phyloP scores from a whole-genome alignment of 1,140 invertebrate genomes.

The Tetramorium parvispinum region DNA sequence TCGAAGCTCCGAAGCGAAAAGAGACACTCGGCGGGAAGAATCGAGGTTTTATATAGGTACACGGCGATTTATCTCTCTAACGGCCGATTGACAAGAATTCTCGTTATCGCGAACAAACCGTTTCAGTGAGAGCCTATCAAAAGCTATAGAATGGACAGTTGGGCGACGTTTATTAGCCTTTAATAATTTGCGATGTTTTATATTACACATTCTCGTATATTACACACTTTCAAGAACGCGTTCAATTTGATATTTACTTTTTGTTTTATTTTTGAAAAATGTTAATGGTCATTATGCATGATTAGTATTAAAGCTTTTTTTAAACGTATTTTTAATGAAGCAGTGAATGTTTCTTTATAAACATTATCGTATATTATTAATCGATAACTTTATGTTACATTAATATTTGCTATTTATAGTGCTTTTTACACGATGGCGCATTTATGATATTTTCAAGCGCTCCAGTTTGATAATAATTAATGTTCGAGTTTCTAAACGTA shows the following conservation, averaged over 20 bases:
- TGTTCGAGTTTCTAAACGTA: not conserved
- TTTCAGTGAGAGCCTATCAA: slow-evolving; percentile 29
- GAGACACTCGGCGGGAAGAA: slow-evolving; percentile 53
- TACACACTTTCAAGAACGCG: not conserved
- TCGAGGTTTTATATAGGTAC: slow-evolving; percentile 64
- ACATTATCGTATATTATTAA: not conserved
- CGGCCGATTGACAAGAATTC: slow-evolving; percentile 56
- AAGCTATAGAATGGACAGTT: slow-evolving; percentile 6
- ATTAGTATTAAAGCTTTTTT: not conserved
- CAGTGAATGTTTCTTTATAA: not conserved
- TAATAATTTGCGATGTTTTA: not conserved
- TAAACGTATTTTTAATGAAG: not conserved
- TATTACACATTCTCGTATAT: not conserved
- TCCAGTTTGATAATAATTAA: not conserved
- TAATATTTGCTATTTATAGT: not conserved
- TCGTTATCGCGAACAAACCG: slow-evolving; percentile 52
- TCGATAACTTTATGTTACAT: not conserved
- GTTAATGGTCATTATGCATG: not conserved
- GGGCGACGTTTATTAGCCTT: not conserved
- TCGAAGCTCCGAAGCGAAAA: slow-evolving; percentile 60
- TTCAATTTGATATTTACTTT: not conserved
- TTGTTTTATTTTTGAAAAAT: not conserved
- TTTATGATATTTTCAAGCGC: not conserved
- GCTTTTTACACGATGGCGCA: not conserved
- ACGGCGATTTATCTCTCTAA: slow-evolving; percentile 59